A percentile compares a stretch with the other conserved stretches of the same genome.
phyloP scores from a whole-genome alignment of 2,113 vertebrate genomes.

The Callithrix jacchus region DNA sequence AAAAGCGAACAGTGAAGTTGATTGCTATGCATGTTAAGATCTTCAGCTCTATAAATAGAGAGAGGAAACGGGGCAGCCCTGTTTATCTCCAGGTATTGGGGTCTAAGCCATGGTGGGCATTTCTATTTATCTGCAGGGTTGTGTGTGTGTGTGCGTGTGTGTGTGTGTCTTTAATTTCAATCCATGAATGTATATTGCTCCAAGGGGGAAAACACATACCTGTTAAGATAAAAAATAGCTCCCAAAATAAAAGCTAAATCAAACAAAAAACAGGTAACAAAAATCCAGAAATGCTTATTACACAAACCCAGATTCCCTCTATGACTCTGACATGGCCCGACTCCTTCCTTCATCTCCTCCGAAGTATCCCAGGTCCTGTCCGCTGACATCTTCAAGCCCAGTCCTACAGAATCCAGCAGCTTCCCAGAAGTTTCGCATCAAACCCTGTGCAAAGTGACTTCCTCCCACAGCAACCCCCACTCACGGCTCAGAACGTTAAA shows the following conservation, averaged over 20 bases:
- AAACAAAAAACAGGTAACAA: background rate
- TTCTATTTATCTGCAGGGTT: background rate
- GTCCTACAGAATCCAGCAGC: background rate
- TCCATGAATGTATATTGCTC: background rate
- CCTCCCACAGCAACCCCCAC: no score
- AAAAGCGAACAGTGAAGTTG: background rate
- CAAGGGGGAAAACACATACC: background rate
- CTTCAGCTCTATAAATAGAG: background rate
- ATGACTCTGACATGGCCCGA: background rate
- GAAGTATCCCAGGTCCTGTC: background rate
- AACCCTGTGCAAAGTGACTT: background rate
- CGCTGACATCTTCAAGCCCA: background rate
- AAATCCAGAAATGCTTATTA: background rate
- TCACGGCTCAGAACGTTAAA: background rate
- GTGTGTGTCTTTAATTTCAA: background rate
- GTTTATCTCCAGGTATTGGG: background rate
- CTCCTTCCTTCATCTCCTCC: background rate
- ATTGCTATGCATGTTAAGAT: accelerated
- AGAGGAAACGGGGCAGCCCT: accelerated
- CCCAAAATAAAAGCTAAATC: background rate
- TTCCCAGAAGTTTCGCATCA: background rate
- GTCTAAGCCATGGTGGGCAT: no score
- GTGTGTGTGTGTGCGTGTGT: no score
- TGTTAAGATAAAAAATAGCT: background rate
- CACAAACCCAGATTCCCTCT: background rate